These are phyloP conservation scores for Abscondita cerata DNA, from an alignment of 2,888 invertebrate species.

Conservation along the genomic window DNA sequence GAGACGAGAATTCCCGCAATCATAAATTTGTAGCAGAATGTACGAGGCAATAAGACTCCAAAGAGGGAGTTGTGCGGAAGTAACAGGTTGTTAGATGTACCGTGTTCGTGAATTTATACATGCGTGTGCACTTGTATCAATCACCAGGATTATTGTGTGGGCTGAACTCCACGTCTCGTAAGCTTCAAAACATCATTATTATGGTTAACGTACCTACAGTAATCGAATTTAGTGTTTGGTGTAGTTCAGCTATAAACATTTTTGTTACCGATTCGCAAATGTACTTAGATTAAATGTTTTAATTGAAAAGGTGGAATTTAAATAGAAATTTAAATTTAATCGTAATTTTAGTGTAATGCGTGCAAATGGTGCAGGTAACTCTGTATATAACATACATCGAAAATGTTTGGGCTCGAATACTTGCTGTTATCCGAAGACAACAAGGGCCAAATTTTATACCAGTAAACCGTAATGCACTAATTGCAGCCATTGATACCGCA, in stretches of 20 bases:
- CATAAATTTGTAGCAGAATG: conserved; percentile 23
- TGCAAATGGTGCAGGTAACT: too few species aligned
- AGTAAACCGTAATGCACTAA: too few species aligned
- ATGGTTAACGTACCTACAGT: conserved; percentile 24
- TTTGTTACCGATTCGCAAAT: conserved; percentile 15
- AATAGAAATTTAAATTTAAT: too few species aligned
- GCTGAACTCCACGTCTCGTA: conserved; percentile 28
- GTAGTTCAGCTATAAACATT: conserved; percentile 17
- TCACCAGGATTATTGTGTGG: conserved; percentile 36
- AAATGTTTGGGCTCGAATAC: too few species aligned
- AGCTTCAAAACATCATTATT: conserved; percentile 29
- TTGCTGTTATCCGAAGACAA: too few species aligned
- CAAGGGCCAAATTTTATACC: too few species aligned
- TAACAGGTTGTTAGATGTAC: conserved; percentile 46
- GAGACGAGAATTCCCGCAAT: conserved; percentile 12
- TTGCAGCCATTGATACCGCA: too few species aligned
- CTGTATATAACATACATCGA: too few species aligned
- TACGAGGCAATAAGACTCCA: conserved; percentile 38
- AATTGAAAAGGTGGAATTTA: neutral
- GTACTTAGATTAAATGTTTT: neutral
- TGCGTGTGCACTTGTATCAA: conserved; percentile 44
- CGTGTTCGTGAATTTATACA: conserved; percentile 40
- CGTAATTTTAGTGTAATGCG: too few species aligned
- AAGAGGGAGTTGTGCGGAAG: conserved; percentile 44
- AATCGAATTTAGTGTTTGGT: conserved; percentile 22